Evolutionary conservation across 2,888 invertebrate genomes (phyloP).

Genomic region (Nymphalis c-album): DNA sequence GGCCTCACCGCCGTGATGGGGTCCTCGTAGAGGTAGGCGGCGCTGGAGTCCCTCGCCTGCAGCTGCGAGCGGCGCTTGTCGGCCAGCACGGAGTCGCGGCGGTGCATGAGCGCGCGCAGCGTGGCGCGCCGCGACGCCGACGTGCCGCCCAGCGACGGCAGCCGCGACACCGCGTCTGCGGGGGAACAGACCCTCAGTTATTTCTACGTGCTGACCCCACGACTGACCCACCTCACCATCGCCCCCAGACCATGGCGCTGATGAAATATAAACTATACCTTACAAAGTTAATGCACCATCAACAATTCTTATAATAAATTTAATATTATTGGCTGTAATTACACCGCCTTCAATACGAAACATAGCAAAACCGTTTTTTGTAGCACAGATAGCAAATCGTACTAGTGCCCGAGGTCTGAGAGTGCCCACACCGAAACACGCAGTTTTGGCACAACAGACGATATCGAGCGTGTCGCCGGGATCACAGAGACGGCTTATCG

Average conservation of each 20-base stretch:
- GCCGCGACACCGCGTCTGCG: conserved; percentile 52
- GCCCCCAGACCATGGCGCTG: no score
- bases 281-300: no score
- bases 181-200: neutral
- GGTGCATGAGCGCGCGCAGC: conserved; percentile 89
- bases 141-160: conserved; percentile 65
- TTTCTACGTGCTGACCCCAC: no score
- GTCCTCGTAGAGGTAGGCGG: conserved; percentile 54
- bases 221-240: no score
- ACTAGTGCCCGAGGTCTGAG: no score
- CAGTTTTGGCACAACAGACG: neutral
- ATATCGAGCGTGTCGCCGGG: neutral
- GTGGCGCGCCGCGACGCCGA: conserved; percentile 86
- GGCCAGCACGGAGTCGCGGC: conserved; percentile 89
- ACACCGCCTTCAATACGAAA: no score
- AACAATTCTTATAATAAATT: no score
- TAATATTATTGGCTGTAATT: no score
- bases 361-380: no score
- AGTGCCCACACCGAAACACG: neutral
- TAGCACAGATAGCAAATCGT: no score
- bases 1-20: conserved; percentile 43
- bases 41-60: conserved; percentile 49
- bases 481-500: no score
- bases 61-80: conserved; percentile 86
- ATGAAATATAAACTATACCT: no score